Evolutionary conservation across 2,797 vertebrate genomes (phyloP).

Genomic region (Oceanodroma leucorhoa): DNA sequence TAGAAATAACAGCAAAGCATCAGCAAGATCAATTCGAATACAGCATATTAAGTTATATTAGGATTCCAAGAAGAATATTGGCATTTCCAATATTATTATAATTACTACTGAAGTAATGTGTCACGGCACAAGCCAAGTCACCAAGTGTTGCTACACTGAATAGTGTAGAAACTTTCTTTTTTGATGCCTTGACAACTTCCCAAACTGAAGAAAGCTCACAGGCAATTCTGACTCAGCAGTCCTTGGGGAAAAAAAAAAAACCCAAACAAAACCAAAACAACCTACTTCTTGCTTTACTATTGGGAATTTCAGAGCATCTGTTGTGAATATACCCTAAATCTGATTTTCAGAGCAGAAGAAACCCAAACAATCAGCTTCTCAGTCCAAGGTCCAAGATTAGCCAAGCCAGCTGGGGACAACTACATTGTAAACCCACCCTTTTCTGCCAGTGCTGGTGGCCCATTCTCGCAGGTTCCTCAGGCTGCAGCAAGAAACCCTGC

Average conservation of each 20-base stretch:
- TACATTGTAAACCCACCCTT: neutral
- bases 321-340: neutral
- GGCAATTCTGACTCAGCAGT: neutral
- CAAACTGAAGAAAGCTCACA: neutral
- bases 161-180: neutral
- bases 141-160: neutral
- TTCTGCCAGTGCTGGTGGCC: neutral
- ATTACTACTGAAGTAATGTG: neutral
- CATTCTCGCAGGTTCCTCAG: fast-evolving
- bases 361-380: neutral
- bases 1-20: neutral
- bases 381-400: neutral
- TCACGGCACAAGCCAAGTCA: neutral
- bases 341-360: neutral
- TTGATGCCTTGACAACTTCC: neutral
- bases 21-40: neutral
- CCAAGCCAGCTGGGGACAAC: neutral
- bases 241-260: neutral
- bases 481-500: neutral
- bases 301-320: neutral
- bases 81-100: neutral
- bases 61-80: neutral
- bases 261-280: neutral
- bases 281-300: neutral
- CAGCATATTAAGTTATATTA: neutral